phyloP scores from a whole-genome alignment of 2,113 vertebrate genomes.

The Spermophilus dauricus region DNA sequence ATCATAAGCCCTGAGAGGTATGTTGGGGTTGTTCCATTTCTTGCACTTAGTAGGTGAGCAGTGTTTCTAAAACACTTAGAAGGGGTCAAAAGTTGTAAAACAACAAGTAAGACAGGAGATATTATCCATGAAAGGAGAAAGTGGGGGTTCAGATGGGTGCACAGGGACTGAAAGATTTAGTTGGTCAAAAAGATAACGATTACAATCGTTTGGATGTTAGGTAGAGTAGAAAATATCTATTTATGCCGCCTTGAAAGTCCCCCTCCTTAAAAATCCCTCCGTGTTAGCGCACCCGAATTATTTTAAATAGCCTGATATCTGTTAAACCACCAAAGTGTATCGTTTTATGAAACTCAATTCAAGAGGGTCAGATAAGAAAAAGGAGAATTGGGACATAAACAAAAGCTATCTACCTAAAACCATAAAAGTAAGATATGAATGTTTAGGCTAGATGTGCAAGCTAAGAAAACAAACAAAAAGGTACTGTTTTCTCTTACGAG shows the following conservation, averaged over 20 bases:
- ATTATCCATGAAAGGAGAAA: not conserved
- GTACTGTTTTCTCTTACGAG: not conserved
- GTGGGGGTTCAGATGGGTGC: rapidly evolving
- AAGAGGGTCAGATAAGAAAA: slow-evolving; percentile 23
- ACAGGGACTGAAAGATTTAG: not conserved
- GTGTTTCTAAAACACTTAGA: not conserved
- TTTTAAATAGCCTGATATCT: slow-evolving; percentile 6
- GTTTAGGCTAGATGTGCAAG: slow-evolving; percentile 48
- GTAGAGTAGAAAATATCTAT: slow-evolving; percentile 32
- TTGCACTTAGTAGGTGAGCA: not conserved
- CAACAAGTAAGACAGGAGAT: not conserved
- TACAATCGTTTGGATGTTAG: not conserved
- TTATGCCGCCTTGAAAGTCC: not conserved
- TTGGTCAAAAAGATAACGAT: slow-evolving; percentile 3
- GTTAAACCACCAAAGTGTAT: not conserved
- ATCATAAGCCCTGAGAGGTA: not conserved
- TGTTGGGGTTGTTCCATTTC: not conserved
- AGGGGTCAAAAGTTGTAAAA: not conserved
- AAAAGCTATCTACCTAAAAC: slow-evolving; percentile 61
- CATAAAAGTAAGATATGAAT: slow-evolving; percentile 41
- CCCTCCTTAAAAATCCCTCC: slow-evolving; percentile 42
- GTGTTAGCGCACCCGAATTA: slow-evolving; percentile 36
- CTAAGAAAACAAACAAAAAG: slow-evolving; percentile 38
- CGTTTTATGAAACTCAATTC: slow-evolving; percentile 5
- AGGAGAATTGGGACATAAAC: slow-evolving; percentile 25